Evolutionary conservation across 1,140 invertebrate species (phyloP).

Genomic region (Ganaspis sp.): DNA sequence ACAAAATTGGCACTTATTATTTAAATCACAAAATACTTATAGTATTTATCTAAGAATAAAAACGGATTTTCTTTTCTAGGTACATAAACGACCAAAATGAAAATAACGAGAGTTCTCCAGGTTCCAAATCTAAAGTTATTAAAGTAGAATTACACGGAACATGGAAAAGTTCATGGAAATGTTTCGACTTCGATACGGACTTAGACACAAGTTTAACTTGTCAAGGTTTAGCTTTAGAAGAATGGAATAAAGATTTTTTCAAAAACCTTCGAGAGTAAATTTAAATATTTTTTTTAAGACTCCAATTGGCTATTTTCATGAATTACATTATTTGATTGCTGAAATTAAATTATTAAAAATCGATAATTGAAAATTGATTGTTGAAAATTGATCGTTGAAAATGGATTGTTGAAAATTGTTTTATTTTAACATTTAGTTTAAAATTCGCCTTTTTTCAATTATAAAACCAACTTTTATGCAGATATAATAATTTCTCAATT

Average conservation of each 20-base stretch:
- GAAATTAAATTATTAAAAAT: too few species aligned
- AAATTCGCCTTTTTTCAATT: too few species aligned
- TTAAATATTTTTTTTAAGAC: background rate
- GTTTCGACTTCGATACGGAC: constrained; percentile 15
- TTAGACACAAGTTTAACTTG: background rate
- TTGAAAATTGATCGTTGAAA: too few species aligned
- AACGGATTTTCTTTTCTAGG: background rate
- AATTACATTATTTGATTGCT: too few species aligned
- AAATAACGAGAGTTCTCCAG: background rate
- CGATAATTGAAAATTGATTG: too few species aligned
- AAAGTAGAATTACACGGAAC: background rate
- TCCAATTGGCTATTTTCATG: too few species aligned
- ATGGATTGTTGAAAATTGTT: too few species aligned
- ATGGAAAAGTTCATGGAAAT: background rate
- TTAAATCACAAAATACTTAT: too few species aligned
- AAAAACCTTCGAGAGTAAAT: constrained; percentile 15
- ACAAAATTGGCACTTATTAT: background rate
- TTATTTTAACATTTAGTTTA: background rate
- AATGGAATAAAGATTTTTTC: constrained; percentile 7
- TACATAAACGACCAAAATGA: background rate
- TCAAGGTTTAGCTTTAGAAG: background rate
- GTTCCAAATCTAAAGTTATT: background rate
- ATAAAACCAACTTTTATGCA: too few species aligned
- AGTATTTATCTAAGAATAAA: too few species aligned
- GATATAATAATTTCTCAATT: background rate